Evolutionary conservation across 37 sponge, comb jelly and placozoan species (phyloP), one percentile per base, ranked within the genome.

Genomic region (Agelas oroides): DNA sequence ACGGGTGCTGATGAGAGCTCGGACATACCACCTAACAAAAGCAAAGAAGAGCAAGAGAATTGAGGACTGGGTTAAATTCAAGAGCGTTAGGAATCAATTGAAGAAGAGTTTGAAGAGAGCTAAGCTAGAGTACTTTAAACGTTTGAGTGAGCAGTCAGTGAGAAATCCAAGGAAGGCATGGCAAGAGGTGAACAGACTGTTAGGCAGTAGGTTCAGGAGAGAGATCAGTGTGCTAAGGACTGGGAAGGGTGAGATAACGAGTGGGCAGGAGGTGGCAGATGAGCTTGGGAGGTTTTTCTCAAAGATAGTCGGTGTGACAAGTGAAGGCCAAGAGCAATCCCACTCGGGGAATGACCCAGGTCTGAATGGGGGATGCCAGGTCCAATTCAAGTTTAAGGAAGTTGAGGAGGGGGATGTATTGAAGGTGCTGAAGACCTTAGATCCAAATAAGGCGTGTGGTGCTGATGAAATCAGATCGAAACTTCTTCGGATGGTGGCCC

Each of bases 31-130:
- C n/a, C n/a, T n/a, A n/a, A n/a, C n/a, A n/a, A n/a, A n/a, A n/a
- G n/a, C n/a, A n/a, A n/a, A 77, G 63, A 58, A 5, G 39, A 62
- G 32, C 23, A 77, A 64, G 24, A n/a, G 30, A 17, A 6, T 17
- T 21, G 69, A 79, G 53, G 80, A 79, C 69, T 79, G 80, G 80
- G 69, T 64, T 67, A 2, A 37, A 18, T 79, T 37, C 55, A 63
- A 20, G 46, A 64, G 12, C 1, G 1, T 79, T 6, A 65, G 53
- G 36, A 79, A 79, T 37, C 20, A 23, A 24, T 5, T 34, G 30
- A 79, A 67, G 27, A 36, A 2, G 65, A 57, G 53, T 16, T 41
- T 79, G 15, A 64, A 68, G 55, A 63, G 28, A 27, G 59, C 61
- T 6, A 81, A 69, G 58, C 32, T 69, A 32, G 24, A 66, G 21